Evolutionary conservation across 1,140 invertebrate species (phyloP).

Genomic region (Helicoverpa armigera): DNA sequence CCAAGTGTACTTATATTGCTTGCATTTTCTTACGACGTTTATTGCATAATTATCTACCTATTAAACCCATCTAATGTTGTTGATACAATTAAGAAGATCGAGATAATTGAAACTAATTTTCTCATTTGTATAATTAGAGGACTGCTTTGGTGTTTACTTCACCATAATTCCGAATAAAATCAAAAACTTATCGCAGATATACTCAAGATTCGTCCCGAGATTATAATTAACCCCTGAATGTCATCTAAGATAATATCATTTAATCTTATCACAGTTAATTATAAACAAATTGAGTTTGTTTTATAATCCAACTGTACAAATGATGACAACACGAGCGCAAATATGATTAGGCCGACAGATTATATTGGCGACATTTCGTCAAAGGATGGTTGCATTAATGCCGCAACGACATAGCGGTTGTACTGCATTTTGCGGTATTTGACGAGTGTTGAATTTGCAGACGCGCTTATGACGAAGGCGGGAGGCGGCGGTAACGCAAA

Average conservation of each 20-base stretch:
- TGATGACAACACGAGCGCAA: conserved; percentile 25
- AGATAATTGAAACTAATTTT: not conserved
- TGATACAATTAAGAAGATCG: conserved; percentile 17
- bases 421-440: conserved; percentile 78
- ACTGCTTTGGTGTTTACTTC: not conserved
- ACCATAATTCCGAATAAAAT: not conserved
- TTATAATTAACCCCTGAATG: not conserved
- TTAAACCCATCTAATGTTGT: conserved; percentile 27
- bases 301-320: not conserved
- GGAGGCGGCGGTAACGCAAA: conserved; percentile 78
- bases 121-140: not conserved
- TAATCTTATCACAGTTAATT: not conserved
- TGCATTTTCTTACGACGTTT: conserved; percentile 36
- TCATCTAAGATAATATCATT: not conserved
- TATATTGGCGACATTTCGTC: conserved; percentile 56
- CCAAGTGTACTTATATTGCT: conserved; percentile 46
- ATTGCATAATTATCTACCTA: conserved; percentile 25
- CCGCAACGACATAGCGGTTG: conserved; percentile 57
- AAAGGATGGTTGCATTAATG: conserved; percentile 54
- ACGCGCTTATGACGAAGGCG: conserved; percentile 75
- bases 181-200: not conserved
- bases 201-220: not conserved
- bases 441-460: conserved; percentile 83
- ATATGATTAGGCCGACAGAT: conserved; percentile 48
- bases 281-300: not conserved